A percentile compares a stretch with the other conserved stretches of the same genome.
Conservation (phyloP, 2,113 vertebrate genomes). For the Onychostoma macrolepis region DNA sequence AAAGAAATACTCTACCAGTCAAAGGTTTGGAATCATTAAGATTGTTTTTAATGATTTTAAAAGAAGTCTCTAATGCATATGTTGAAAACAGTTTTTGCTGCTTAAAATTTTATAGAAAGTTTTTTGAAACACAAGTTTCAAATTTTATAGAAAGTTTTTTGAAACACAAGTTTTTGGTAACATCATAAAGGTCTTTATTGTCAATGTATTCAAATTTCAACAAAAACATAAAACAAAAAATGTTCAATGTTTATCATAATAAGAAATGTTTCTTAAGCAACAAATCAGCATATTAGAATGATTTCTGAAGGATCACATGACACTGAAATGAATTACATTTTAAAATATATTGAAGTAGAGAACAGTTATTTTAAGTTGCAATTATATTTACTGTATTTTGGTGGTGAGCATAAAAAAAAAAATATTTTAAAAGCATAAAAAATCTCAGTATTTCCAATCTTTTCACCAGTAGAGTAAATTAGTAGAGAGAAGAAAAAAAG, state of each 20-base stretch:
- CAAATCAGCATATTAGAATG: not conserved
- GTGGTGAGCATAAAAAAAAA: not conserved
- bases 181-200: too few relatives aligned
- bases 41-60: not conserved
- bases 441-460: not conserved
- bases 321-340: not conserved
- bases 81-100: too few relatives aligned
- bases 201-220: too few relatives aligned
- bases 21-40: not conserved
- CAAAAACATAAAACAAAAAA: too few relatives aligned
- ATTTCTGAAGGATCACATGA: not conserved
- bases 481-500: constrained; percentile 6
- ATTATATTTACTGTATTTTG: not conserved
- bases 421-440: not conserved
- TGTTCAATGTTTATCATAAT: not conserved
- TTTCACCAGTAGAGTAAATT: not conserved
- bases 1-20: not conserved
- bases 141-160: too few relatives aligned
- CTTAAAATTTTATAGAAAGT: too few relatives aligned
- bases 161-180: too few relatives aligned
- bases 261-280: not conserved
- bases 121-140: too few relatives aligned
- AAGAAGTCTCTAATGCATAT: too few relatives aligned
- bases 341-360: not conserved
- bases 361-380: not conserved